phyloP scores from a whole-genome alignment of 2,888 invertebrate species.

The Hedya salicella region DNA sequence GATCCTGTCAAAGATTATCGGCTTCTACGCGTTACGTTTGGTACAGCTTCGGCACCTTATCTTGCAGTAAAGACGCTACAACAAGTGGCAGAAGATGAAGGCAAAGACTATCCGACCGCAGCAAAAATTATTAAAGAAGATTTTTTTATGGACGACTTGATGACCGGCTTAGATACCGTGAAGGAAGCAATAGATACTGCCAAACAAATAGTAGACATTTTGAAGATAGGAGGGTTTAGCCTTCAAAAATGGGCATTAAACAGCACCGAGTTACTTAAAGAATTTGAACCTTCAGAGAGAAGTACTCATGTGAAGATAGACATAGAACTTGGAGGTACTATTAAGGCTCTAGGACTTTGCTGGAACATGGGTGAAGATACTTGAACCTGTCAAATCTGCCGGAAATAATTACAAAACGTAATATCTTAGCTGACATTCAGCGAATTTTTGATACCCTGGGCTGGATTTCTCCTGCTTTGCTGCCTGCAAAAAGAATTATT shows the following conservation, averaged over 20 bases:
- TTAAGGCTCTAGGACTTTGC: no score
- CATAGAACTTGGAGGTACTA: no score
- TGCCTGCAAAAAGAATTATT: conserved; percentile 15
- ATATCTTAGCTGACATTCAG: conserved; percentile 42
- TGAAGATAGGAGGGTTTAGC: no score
- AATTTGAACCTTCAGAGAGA: conserved; percentile 6
- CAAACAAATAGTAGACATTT: no score
- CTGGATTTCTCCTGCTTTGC: conserved; percentile 41
- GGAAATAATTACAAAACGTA: conserved; percentile 37
- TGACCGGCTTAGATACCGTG: no score
- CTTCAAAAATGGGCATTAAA: conserved; percentile 20
- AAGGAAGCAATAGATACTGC: no score
- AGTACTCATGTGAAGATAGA: no score
- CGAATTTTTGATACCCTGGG: conserved; percentile 46
- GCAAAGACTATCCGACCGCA: conserved; percentile 1
- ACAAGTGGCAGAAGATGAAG: conserved; percentile 24
- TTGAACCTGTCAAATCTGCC: neutral
- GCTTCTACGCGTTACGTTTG: no score
- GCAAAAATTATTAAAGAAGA: neutral
- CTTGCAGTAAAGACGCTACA: neutral
- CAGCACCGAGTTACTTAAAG: neutral
- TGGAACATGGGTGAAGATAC: no score
- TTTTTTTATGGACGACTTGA: neutral
- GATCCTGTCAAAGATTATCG: no score
- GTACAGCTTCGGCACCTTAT: no score